Percentiles rank a stretch among this genome's conserved stretches.
Evolutionary conservation across 35 echinoderm and acorn worm genomes (phyloP).

Genomic region (Strongylocentrotus purpuratus): DNA sequence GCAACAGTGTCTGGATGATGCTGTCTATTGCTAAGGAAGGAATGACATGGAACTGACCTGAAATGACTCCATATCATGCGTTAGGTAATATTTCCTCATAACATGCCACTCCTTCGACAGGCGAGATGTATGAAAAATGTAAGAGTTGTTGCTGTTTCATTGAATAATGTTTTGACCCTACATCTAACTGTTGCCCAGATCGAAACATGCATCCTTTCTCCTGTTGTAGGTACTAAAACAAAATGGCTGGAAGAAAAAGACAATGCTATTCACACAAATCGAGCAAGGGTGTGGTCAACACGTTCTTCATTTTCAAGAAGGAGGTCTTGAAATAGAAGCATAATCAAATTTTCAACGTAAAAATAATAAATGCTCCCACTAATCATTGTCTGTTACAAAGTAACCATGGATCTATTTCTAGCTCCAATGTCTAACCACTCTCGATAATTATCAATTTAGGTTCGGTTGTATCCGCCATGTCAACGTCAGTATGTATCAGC

Average conservation of each 20-base stretch:
- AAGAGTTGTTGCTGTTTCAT: no score
- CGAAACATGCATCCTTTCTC: no score
- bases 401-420: not conserved
- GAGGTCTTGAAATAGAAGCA: not conserved
- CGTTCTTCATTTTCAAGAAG: not conserved
- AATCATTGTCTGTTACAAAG: not conserved
- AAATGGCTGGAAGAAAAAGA: not conserved
- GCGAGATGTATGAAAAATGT: no score
- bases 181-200: no score
- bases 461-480: not conserved
- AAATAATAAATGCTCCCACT: not conserved
- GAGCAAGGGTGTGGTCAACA: not conserved
- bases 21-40: no score
- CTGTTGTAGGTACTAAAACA: no score
- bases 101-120: no score
- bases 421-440: not conserved
- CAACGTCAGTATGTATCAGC: not conserved
- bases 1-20: no score
- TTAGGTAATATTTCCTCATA: no score
- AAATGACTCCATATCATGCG: no score
- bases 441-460: not conserved
- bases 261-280: not conserved
- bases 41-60: no score
- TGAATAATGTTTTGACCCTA: no score
- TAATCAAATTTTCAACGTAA: not conserved